Evolutionary conservation across 2,797 vertebrate genomes (phyloP), one percentile per base, ranked within the genome.

Genomic region (Podarcis lilfordi): DNA sequence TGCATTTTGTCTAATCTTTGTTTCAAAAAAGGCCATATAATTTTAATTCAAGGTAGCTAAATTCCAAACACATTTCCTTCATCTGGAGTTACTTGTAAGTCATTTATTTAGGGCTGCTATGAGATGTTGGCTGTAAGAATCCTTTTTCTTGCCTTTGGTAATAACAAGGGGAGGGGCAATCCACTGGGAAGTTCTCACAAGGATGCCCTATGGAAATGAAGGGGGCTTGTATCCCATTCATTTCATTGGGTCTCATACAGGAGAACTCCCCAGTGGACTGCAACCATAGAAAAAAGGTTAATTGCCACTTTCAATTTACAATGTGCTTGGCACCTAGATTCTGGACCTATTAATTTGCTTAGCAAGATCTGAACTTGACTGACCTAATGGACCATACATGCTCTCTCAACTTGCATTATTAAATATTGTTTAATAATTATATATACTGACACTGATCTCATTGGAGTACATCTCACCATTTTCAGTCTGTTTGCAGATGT

Each of bases 11-110:
- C 72, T 80, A 90, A 50, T 78, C 25, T 89, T 71, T 80, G 5
- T 84, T 92, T 93, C 80, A 72, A 69, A 84, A 84, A 82, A 13
- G 7, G 23, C n/a, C 88, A 84, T 66, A 75, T 89, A 92, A 76
- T 71, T 84, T 86, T 8, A 0, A 32, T 45, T 82, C 27, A 80
- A 68, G 35, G 59, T 2, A 79, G 3, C 45, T 80, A 59, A 25
- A 13, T 72, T 59, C 50, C 72, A 80, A 86, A 50, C 8, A 78
- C 40, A 71, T 68, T 86, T 79, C 4, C 23, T 77, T 68, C 45
- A 59, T 45, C 23, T 80, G 45, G 32, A 86, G 35, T 71, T 29
- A 15, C 35, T 72, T 61, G 32, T 43, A 55, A 71, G 43, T 27
- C 17, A 61, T 43, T 80, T 81, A 86, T 78, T 40, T 68, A 3